These are phyloP conservation scores for Falcunculus frontatus DNA, from an alignment of 2,113 vertebrate genomes.

Conservation along the genomic window DNA sequence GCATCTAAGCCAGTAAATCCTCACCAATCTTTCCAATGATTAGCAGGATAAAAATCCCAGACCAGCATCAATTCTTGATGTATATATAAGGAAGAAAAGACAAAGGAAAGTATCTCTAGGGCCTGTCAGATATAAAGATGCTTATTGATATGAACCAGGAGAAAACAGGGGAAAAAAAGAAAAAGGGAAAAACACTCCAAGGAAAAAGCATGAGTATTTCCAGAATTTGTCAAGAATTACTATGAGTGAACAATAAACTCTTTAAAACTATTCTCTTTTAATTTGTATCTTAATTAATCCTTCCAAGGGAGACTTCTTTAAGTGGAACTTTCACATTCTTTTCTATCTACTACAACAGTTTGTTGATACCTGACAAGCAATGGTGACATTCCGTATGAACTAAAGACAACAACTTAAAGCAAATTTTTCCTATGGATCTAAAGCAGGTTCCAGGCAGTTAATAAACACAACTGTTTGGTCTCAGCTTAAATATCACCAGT, in stretches of 20 bases:
- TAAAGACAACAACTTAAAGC: not conserved
- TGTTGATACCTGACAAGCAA: not conserved
- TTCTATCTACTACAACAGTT: not conserved
- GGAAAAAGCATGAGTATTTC: not conserved
- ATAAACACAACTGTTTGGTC: not conserved
- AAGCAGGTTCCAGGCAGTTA: not conserved
- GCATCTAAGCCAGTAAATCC: not conserved
- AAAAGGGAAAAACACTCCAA: not conserved
- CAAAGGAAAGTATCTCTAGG: not conserved
- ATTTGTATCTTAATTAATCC: not conserved
- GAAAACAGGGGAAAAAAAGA: not conserved
- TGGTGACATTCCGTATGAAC: not conserved
- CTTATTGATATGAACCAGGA: not conserved
- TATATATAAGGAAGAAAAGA: not conserved
- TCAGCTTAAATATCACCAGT: not conserved
- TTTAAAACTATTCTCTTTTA: not conserved
- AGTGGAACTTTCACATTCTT: not conserved
- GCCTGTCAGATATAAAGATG: not conserved
- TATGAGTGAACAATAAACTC: not conserved
- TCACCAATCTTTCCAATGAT: conserved; percentile 10
- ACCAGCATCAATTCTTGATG: not conserved
- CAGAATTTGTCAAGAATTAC: not conserved
- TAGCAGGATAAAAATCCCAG: conserved; percentile 8
- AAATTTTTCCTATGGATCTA: not conserved
- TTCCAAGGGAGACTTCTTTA: not conserved